Percentiles rank a stretch among this genome's conserved stretches.
Evolutionary conservation across 2,888 invertebrate genomes (phyloP).

Genomic region (Agriotes lineatus): DNA sequence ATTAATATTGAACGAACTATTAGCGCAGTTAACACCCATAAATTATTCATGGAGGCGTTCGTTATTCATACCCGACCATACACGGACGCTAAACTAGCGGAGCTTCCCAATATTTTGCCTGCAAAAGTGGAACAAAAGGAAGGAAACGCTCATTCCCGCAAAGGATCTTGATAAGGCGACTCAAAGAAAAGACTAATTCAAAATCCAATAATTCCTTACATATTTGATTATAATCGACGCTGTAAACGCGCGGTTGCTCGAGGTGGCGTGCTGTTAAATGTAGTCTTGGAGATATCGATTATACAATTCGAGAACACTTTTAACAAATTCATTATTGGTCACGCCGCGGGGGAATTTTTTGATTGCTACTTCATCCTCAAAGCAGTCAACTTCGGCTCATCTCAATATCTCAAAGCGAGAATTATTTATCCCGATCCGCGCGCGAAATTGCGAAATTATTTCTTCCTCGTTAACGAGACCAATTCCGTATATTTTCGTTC

Average conservation of each 20-base stretch:
- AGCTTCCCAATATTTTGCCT: constrained; percentile 8
- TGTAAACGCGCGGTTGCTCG: constrained; percentile 34
- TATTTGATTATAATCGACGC: constrained; percentile 44
- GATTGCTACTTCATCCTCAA: constrained; percentile 25
- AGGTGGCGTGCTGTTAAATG: constrained; percentile 41
- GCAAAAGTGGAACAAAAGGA: constrained; percentile 26
- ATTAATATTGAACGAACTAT: constrained; percentile 10
- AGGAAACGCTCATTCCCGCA: constrained; percentile 30
- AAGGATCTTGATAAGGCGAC: constrained; percentile 30
- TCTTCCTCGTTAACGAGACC: constrained; percentile 5
- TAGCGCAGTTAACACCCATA: background rate
- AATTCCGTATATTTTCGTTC: constrained; percentile 3
- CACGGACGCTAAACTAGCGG: constrained; percentile 8
- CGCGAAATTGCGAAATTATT: constrained; percentile 5
- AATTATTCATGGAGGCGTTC: too few species aligned
- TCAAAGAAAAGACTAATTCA: constrained; percentile 41
- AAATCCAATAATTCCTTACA: constrained; percentile 43
- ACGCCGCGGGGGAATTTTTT: constrained; percentile 27
- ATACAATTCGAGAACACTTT: constrained; percentile 49
- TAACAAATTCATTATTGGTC: constrained; percentile 46
- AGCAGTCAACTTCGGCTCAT: constrained; percentile 14
- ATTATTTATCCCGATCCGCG: constrained; percentile 2
- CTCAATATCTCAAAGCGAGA: constrained; percentile 5
- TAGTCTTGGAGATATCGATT: constrained; percentile 53
- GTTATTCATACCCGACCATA: constrained; percentile 15